Base-by-base conservation (phyloP, 2,113 vertebrate genomes). In the Rhadina sibilatrix region DNA sequence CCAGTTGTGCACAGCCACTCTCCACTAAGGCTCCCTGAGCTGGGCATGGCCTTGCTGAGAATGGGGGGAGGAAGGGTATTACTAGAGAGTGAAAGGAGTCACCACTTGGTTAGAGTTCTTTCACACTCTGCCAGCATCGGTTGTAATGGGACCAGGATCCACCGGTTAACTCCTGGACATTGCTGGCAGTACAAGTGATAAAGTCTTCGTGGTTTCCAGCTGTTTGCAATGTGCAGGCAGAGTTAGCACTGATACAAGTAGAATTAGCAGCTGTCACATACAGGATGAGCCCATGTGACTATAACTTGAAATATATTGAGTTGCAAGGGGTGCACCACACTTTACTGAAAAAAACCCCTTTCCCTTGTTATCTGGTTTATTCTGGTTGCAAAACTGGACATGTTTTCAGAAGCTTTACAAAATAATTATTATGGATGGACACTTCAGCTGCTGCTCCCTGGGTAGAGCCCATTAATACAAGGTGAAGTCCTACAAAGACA, bases 261-360 rank as follows among this genome's bases (percentile, higher is more conserved):
- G 10, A 40, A 20, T 40, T 3, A 52, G 33, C 46, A 76, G 46
- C 56, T 24, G 12, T 17, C 35, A 33, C 19, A 12, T 5, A 19
- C 49, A 65, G 25, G 30, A n/a, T 11, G 1, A 49, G 54, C 37
- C 49, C 27, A 31, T 15, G 7, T 13, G 31, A 38, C 13, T 23
- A 0, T 15, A 63, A 69, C 8, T 12, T 42, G 30, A 46, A 28
- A 37, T 23, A n/a, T 0, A 0, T 2, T 75, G 11, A 40, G 30
- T 35, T 77, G 21, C 46, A 74, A 87, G 17, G 19, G 9, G 8
- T 23, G 12, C 30, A 50, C 19, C 24, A 65, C 16, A 46, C 24
- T 64, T 46, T 1, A 47, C 4, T n/a, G 60, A 52, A 37, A 60
- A 50, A 57, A 60, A 46, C n/a, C 6, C 27, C 1, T 49, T 63